Evolutionary conservation across 2,888 invertebrate species (phyloP), one percentile per base, ranked within the genome.

Genomic region (Amiota mariae): DNA sequence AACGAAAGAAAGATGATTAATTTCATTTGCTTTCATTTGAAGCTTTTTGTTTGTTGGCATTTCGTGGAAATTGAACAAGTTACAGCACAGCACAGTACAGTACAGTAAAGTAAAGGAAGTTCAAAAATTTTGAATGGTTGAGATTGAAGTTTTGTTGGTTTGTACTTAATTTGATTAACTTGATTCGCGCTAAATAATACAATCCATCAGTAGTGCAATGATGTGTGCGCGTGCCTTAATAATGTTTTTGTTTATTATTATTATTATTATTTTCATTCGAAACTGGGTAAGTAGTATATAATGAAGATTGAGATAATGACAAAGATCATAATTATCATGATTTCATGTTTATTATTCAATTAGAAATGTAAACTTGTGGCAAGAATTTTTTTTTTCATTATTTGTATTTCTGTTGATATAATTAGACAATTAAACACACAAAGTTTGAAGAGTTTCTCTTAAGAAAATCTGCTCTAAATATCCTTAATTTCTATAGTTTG

Each of bases 161-260:
- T n/a, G 64, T 64, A 78, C 84, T 84, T 84, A 83, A 83, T 83
- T 83, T 85, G 79, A 83, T 83, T 84, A 84, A 84, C 81, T 80
- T 75, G 67, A 46, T 47, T 18, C 63, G 63, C 63, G 63, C 36
- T 63, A 12, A 36, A 36, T 36, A 46, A 59, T 20, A 59, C 20
- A 20, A 59, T 59, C 20, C 59, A 59, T 59, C 20, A 20, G 59
- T 18, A 59, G 59, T 59, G 59, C 59, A 9, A 18, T 59, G 20
- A 59, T 59, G 59, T n/a, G 6, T 51, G 4, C n/a, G 54, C 12
- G 12, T 59, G 59, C 36, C 36, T 36, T 36, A 36, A 36, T 36
- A 36, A 36, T 36, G 36, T 36, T 6, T 6, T 36, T 36, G 36
- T 36, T 36, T 36, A 36, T 36, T 36, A 36, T 36, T 24, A 24